A percentile compares a stretch with the other conserved stretches of the same genome.
Conservation (phyloP, 2,888 invertebrate genomes). For the Ligdia adustata region DNA sequence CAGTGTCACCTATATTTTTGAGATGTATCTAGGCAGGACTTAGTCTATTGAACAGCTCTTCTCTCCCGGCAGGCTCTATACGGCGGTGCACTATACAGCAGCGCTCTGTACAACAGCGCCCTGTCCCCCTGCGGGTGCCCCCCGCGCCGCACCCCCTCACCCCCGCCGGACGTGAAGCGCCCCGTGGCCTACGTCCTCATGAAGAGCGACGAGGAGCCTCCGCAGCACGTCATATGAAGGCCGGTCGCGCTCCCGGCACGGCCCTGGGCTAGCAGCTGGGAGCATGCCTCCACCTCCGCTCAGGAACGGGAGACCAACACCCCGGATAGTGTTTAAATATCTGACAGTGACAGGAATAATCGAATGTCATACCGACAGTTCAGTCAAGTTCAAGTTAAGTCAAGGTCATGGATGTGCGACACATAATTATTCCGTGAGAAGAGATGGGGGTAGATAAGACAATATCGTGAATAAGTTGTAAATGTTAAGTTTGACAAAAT, state of each 20-base stretch:
- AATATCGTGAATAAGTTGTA: no score
- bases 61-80: slow-evolving; percentile 64
- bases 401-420: no score
- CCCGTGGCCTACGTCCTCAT: slow-evolving; percentile 86
- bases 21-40: no score
- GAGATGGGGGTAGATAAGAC: no score
- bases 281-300: slow-evolving; percentile 75
- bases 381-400: no score
- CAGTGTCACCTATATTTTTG: no score
- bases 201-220: slow-evolving; percentile 85
- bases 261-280: slow-evolving; percentile 80
- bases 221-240: slow-evolving; percentile 92
- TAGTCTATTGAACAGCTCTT: no score
- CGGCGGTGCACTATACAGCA: slow-evolving; percentile 77
- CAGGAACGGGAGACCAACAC: slow-evolving; percentile 68
- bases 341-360: no score
- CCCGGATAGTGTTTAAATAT: slow-evolving; percentile 72
- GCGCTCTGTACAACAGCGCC: slow-evolving; percentile 73
- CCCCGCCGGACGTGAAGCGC: slow-evolving; percentile 76
- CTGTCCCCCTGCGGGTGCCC: slow-evolving; percentile 77
- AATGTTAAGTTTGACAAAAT: no score
- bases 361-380: no score
- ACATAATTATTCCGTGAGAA: no score
- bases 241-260: slow-evolving; percentile 92
- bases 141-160: slow-evolving; percentile 71